Evolutionary conservation across 1,140 invertebrate species (phyloP).

Genomic region (Epicauta chinensis): DNA sequence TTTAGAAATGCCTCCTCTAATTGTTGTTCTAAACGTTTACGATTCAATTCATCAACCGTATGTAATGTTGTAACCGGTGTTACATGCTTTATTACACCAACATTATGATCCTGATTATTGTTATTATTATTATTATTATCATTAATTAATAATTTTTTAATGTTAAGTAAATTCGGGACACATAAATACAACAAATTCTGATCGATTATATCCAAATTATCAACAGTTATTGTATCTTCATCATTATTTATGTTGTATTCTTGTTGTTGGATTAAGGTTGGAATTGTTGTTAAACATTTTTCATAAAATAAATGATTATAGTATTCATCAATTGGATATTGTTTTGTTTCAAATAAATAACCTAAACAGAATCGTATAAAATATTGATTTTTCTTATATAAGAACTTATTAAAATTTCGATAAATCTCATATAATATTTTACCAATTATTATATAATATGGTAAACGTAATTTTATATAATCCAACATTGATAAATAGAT

Average conservation of each 20-base stretch:
- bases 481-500: conserved; percentile 81
- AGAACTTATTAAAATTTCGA: conserved; percentile 26
- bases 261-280: neutral
- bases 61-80: conserved; percentile 52
- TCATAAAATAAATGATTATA: conserved; percentile 43
- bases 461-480: conserved; percentile 57
- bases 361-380: conserved; percentile 60
- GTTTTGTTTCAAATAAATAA: conserved; percentile 68
- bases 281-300: conserved; percentile 25
- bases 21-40: conserved; percentile 50
- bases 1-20: conserved; percentile 71
- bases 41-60: conserved; percentile 34
- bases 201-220: conserved; percentile 49
- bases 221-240: conserved; percentile 24
- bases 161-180: conserved; percentile 56
- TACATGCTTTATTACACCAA: conserved; percentile 52
- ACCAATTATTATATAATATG: conserved; percentile 58
- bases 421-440: conserved; percentile 60
- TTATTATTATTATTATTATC: conserved; percentile 25
- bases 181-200: conserved; percentile 54
- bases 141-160: conserved; percentile 44
- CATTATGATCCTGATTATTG: conserved; percentile 34
- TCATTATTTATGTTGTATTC: conserved; percentile 3
- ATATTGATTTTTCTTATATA: neutral
- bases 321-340: conserved; percentile 52